Base-by-base conservation (phyloP, 2,888 invertebrate species). In the Mimas tiliae region DNA sequence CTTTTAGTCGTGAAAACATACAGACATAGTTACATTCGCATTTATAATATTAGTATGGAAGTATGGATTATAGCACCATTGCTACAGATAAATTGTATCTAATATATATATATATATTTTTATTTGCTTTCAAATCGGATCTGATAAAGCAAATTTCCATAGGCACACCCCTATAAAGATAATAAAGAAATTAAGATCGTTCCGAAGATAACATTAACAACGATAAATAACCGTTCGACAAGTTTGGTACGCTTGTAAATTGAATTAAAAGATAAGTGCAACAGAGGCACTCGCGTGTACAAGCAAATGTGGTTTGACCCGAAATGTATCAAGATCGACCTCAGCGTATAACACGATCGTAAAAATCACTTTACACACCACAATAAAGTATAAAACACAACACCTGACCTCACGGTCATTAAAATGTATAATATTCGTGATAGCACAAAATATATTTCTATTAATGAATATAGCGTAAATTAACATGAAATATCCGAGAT, bases 251-350 rank as follows among this genome's bases (percentile, higher is more conserved):
- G 79, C 80, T 82, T 88, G 87, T 89, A 89, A 89, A 90, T 89
- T 89, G 85, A 90, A 90, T 90, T 89, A 89, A 86, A 86, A 89
- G 89, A 91, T 90, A 90, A 88, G 83, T 82, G 78, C 80, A 76
- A 80, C 76, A 78, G 82, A 81, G 81, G 80, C 80, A 82, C 85
- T 86, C 72, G 83, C 82, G 80, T 27, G 52, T 45, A 64, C 53
- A 51, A 53, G 79, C 58, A 63, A 65, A 27, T 65, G 64, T 77
- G 73, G 78, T 81, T 84, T 86, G 88, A 87, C 85, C 86, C 76
- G 12, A 63, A 72, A 72, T 72, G 65, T 75, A 79, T 79, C 72
- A 78, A 72, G 76, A 77, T 73, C 80, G 78, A 74, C 73, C 75
- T 71, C 72, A 65, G 70, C 65, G 68, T 68, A 62, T 21, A 45